Conservation (phyloP, 2,888 invertebrate genomes). For the Oxystoma pomonae region DNA sequence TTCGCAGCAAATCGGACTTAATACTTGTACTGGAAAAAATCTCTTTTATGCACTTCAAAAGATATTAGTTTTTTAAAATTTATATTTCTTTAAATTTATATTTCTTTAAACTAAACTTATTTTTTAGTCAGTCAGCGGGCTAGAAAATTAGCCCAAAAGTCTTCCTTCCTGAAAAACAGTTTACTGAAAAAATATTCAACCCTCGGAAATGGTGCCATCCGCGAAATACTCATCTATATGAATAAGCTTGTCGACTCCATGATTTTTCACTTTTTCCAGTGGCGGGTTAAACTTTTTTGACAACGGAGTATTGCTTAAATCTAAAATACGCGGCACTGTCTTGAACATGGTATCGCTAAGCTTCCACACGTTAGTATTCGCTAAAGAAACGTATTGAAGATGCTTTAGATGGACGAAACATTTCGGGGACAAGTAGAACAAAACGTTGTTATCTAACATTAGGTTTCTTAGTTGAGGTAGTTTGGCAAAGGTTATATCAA, state of each 20-base stretch:
- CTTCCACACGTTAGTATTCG: conserved; percentile 41
- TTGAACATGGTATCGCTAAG: conserved; percentile 42
- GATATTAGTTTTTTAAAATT: no score
- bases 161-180: no score
- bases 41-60: no score
- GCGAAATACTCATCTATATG: conserved; percentile 35
- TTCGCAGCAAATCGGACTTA: no score
- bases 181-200: no score
- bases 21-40: no score
- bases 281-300: conserved; percentile 42
- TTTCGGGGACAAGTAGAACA: conserved; percentile 36
- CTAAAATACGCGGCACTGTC: conserved; percentile 38
- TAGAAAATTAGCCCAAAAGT: no score
- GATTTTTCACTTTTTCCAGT: conserved; percentile 38
- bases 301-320: conserved; percentile 42
- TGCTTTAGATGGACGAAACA: conserved; percentile 39
- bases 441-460: conserved; percentile 39
- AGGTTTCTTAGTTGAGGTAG: conserved; percentile 40
- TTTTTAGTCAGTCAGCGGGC: no score
- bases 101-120: no score
- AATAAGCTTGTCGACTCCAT: conserved; percentile 37
- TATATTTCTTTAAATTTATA: no score
- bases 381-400: conserved; percentile 42
- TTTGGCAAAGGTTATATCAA: conserved; percentile 40
- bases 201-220: conserved; percentile 26